phyloP scores from a whole-genome alignment of 2,113 vertebrate species.

The Climacteris rufus region DNA sequence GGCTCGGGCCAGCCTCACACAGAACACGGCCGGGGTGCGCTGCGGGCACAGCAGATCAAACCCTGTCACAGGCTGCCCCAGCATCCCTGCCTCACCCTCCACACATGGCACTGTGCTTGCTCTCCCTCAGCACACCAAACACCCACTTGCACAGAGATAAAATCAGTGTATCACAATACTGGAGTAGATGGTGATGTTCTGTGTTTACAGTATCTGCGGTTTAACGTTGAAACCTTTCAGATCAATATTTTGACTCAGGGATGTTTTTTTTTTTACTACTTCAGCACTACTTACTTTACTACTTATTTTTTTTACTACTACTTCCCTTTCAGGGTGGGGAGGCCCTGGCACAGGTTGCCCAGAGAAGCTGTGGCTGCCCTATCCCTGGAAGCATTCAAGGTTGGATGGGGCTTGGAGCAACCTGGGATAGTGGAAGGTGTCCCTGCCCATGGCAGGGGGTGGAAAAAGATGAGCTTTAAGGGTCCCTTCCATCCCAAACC shows the following conservation, averaged over 20 bases:
- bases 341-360: not conserved
- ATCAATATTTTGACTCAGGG: not conserved
- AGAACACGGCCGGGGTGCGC: slow-evolving; percentile 88
- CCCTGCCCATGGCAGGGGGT: not conserved
- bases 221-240: not conserved
- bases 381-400: not conserved
- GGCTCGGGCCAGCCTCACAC: slow-evolving; percentile 85
- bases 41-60: slow-evolving; percentile 7
- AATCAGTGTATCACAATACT: not conserved
- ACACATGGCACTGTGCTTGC: not conserved
- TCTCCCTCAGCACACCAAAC: not conserved
- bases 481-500: not conserved
- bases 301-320: not conserved
- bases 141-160: not conserved
- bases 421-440: not conserved
- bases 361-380: not conserved
- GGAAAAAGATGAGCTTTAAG: not conserved
- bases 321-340: not conserved
- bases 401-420: not conserved
- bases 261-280: not conserved
- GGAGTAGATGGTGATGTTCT: not conserved
- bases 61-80: not conserved
- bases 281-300: no score
- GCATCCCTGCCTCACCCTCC: not conserved
- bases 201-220: not conserved